Evolutionary conservation across 2,797 vertebrate genomes (phyloP), one percentile per base, ranked within the genome.

Genomic region (Fratercula arctica): DNA sequence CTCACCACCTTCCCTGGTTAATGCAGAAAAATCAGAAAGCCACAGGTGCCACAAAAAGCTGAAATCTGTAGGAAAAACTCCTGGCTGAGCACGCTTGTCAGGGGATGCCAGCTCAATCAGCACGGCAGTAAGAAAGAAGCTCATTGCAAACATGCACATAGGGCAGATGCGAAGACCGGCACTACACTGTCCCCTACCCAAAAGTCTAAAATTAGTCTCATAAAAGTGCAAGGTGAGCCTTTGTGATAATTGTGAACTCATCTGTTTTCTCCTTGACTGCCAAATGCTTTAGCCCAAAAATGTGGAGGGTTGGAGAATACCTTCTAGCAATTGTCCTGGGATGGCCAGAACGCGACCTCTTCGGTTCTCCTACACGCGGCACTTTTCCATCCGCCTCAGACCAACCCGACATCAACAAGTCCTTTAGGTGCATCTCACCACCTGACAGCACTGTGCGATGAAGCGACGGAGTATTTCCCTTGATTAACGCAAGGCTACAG

Each of bases 251-350:
- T 56, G 13, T 6, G 5, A 9, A 7, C 35, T 66, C 25, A 13
- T 23, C 28, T 15, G 0, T 59, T 53, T 51, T 39, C 33, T 28
- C 53, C 76, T 43, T 5, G 5, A 5, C 15, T 13, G 31, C 26
- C 60, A n/a, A 59, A 37, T 5, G 6, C 13, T 70, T 63, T 28
- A 9, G 33, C 37, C 35, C 28, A 4, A 18, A 67, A 59, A 29
- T 1, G 10, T 33, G 29, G 37, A 37, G 28, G 21, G 35, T 8
- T 33, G 7, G 50, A 2, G 0, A 31, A 66, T 2, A 21, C 29
- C 48, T 29, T n/a, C 66, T 24, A 11, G 29, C 15, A 13, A 19
- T 10, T 9, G 16, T 11, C 33, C 45, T 2, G 10, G 13, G 6
- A 6, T 41, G 17, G 33, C 50, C 43, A 7, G 18, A 57, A 25